Conservation (phyloP, 2,888 invertebrate species). For the Caenorhabditis sp. region DNA sequence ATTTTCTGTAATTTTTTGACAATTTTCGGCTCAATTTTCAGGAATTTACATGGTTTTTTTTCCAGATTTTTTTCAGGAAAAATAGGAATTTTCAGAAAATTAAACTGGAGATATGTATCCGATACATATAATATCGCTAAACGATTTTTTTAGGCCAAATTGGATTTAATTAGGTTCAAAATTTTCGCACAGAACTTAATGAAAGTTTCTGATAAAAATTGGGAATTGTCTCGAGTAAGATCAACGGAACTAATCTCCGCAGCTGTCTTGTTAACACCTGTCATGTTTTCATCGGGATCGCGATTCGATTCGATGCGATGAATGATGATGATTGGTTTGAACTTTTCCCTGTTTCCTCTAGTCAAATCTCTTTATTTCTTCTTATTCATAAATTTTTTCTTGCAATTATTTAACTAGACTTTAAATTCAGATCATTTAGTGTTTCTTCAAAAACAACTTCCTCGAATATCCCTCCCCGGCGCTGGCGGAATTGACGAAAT, state of each 20-base stretch:
- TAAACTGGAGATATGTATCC: no score
- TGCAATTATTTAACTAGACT: no score
- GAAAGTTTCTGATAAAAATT: no score
- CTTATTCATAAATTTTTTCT: not conserved
- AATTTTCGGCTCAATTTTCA: no score
- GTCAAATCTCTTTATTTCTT: not conserved
- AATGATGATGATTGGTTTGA: not conserved
- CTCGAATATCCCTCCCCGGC: constrained; percentile 1
- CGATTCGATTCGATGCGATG: not conserved
- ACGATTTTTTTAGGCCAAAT: no score
- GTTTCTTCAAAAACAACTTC: constrained; percentile 8
- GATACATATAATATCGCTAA: no score
- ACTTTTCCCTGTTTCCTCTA: not conserved
- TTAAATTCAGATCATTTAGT: not conserved
- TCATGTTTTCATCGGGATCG: not conserved
- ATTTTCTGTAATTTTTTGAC: no score
- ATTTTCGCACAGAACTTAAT: no score
- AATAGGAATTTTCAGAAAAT: no score
- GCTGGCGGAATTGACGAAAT: constrained; percentile 9
- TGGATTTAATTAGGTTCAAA: no score
- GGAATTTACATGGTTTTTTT: no score
- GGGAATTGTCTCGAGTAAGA: not conserved
- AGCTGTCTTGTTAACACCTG: not conserved
- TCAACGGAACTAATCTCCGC: not conserved
- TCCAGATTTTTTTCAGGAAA: no score